phyloP scores from a whole-genome alignment of 2,888 invertebrate species.

The Leuctra nigra region DNA sequence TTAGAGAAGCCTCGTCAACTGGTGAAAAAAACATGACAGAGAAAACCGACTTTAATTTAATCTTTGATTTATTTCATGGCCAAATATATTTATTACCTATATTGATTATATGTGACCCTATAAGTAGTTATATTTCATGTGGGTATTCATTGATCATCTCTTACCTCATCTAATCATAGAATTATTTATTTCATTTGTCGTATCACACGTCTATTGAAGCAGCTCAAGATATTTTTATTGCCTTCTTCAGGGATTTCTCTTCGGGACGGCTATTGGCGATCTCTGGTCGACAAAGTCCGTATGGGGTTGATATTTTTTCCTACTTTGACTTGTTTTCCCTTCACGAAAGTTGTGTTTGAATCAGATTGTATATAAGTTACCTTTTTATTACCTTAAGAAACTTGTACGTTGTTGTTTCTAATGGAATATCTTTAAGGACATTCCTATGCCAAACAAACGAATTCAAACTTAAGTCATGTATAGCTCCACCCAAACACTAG shows the following conservation, averaged over 20 bases:
- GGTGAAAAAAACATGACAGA: neutral
- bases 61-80: neutral
- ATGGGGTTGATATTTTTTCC: slow-evolving; percentile 15
- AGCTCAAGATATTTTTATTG: slow-evolving; percentile 18
- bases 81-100: slow-evolving; percentile 14
- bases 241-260: slow-evolving; percentile 20
- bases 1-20: neutral
- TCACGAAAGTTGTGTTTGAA: slow-evolving; percentile 13
- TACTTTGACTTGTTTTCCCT: slow-evolving; percentile 3
- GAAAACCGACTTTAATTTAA: neutral
- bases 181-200: slow-evolving; percentile 17
- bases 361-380: slow-evolving; percentile 15
- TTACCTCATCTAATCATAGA: slow-evolving; percentile 13
- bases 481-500: slow-evolving; percentile 2
- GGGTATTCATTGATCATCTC: slow-evolving; percentile 15
- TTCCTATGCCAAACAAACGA: neutral
- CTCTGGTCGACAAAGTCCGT: neutral
- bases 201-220: slow-evolving; percentile 1
- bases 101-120: neutral
- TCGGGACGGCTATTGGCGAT: slow-evolving; percentile 4
- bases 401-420: slow-evolving; percentile 7
- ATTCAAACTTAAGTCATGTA: slow-evolving; percentile 7
- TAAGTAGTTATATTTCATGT: slow-evolving; percentile 6
- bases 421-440: neutral
- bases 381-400: slow-evolving; percentile 1